phyloP scores from a whole-genome alignment of 2,797 vertebrate genomes.

The Sciurus vulgaris region DNA sequence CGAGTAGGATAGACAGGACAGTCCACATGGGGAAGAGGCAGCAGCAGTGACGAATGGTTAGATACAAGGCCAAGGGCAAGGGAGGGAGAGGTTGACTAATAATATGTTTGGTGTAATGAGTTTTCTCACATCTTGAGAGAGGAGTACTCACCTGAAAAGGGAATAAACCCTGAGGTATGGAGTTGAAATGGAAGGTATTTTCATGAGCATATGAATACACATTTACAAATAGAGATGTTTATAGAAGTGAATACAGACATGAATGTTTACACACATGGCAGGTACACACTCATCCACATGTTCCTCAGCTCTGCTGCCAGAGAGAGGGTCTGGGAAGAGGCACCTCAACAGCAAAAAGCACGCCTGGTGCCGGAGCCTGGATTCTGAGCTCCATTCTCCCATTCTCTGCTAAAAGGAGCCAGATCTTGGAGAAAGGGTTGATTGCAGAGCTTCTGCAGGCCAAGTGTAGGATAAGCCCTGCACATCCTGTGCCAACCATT shows the following conservation, averaged over 20 bases:
- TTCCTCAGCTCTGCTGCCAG: not conserved
- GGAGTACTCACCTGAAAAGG: not conserved
- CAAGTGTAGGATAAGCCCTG: not conserved
- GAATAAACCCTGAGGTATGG: not conserved
- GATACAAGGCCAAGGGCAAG: accelerated
- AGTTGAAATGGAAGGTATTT: not conserved
- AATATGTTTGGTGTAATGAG: not conserved
- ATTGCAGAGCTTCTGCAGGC: not conserved
- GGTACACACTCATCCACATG: not conserved
- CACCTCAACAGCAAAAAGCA: not conserved
- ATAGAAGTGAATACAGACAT: not conserved
- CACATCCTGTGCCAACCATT: not conserved
- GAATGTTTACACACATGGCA: not conserved
- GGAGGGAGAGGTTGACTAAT: not conserved
- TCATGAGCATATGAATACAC: not conserved
- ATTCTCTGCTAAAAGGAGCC: not conserved
- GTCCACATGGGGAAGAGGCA: not conserved
- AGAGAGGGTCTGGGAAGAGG: not conserved
- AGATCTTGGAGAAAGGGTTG: not conserved
- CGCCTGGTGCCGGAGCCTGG: accelerated
- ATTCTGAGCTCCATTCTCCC: not conserved
- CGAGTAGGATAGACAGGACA: accelerated
- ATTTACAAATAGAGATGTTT: not conserved
- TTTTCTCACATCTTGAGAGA: not conserved
- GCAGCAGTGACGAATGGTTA: not conserved